Conservation (phyloP, 1,140 invertebrate species). For the Drosophila triauraria region DNA sequence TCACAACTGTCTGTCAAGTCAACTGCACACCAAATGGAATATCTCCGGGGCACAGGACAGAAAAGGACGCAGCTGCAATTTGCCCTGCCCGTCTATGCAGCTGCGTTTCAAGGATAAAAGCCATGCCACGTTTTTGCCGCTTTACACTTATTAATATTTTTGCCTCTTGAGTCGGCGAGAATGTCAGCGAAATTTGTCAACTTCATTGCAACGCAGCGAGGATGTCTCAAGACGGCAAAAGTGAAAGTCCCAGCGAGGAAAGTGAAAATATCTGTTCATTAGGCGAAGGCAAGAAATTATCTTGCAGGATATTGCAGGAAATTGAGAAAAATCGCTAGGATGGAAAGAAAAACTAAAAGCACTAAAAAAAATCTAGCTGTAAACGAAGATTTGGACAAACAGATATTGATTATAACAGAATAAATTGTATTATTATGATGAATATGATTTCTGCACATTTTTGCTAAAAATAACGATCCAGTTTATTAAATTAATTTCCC, state of each 20-base stretch:
- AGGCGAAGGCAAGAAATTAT: slow-evolving; percentile 2
- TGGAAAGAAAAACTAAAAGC: not conserved
- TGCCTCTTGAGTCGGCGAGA: slow-evolving; percentile 13
- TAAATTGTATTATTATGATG: too few species aligned
- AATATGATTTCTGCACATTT: too few species aligned
- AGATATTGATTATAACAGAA: too few species aligned
- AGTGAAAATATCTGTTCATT: slow-evolving; percentile 38
- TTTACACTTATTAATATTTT: slow-evolving; percentile 43
- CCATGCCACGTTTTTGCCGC: slow-evolving; percentile 16
- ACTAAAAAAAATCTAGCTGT: not conserved
- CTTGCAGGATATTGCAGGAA: slow-evolving; percentile 1
- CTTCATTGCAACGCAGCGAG: slow-evolving; percentile 46
- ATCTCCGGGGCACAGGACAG: slow-evolving; percentile 33
- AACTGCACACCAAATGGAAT: slow-evolving; percentile 47
- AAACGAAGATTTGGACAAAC: too few species aligned
- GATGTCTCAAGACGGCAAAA: slow-evolving; percentile 51
- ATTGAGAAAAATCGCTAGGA: not conserved
- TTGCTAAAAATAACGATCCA: too few species aligned
- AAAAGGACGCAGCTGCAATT: slow-evolving; percentile 25
- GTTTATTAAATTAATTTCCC: too few species aligned
- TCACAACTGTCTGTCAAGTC: slow-evolving; percentile 71
- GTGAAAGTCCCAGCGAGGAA: slow-evolving; percentile 31
- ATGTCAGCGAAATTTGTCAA: slow-evolving; percentile 70
- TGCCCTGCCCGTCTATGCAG: slow-evolving; percentile 21
- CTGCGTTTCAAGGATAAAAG: slow-evolving; percentile 42